Evolutionary conservation across 2,888 invertebrate genomes (phyloP), one percentile per base, ranked within the genome.

Genomic region (Drosophila monieri): DNA sequence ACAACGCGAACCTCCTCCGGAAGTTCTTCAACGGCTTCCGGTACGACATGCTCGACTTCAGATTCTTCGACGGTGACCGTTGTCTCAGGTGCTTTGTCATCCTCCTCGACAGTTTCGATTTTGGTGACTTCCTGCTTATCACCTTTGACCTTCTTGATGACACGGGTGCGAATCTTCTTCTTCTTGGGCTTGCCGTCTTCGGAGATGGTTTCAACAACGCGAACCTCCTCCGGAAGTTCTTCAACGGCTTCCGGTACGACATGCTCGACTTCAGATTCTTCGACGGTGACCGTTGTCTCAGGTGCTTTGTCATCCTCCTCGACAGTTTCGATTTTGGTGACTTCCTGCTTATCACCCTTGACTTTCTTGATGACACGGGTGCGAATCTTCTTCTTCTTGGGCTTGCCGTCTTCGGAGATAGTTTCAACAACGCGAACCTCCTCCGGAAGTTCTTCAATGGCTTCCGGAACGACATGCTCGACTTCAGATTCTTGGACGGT

Each of bases 401-500:
- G n/a, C n/a, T 35, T 35, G 35, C 35, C 35, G n/a, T 35, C 35
- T 35, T 35, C 35, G 2, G 35, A 35, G n/a, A 35, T 35, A 6
- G 35, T 35, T 35, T 35, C 35, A n/a, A 35, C n/a, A 6, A 35
- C 35, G 6, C 35, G 35, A 6, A 35, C n/a, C n/a, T 35, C 35
- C 6, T 35, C 35, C 1, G 35, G 35, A 35, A 35, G 35, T n/a
- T 35, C 35, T n/a, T 35, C 35, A 35, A 35, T 35, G n/a, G n/a
- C n/a, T 35, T 35, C 35, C n/a, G n/a, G 35, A 0, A 6, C 35
- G 2, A 35, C n/a, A 1, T n/a, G n/a, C n/a, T n/a, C 6, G 6
- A n/a, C n/a, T 4, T 35, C 35, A 6, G 35, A n/a, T 35, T 80
- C 76, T 52, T 80, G 74, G 0, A 80, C 80, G 0, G 77, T 77